These are phyloP conservation scores for Heliconius himera DNA, from an alignment of 1,140 invertebrate genomes.

Conservation along the genomic window DNA sequence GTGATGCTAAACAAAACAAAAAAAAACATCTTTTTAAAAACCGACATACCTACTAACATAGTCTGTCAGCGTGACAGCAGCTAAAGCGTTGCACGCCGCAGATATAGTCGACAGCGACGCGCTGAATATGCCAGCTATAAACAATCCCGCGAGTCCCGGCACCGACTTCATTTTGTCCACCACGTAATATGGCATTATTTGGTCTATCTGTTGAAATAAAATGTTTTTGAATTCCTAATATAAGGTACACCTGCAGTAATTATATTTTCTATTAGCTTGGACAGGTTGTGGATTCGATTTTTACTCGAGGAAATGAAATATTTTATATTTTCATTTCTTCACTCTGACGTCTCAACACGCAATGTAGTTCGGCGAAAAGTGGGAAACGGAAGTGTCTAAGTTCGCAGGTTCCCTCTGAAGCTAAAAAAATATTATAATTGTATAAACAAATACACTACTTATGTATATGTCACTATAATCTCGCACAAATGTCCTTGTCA, in stretches of 20 bases:
- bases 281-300: too few relatives aligned
- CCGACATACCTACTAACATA: slow-evolving; percentile 61
- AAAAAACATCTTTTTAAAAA: not conserved
- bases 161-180: slow-evolving; percentile 86
- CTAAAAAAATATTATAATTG: not conserved
- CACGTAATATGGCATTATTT: slow-evolving; percentile 92
- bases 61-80: slow-evolving; percentile 93
- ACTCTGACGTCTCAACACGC: too few relatives aligned
- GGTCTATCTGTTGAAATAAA: slow-evolving; percentile 79
- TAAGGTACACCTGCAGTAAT: too few relatives aligned
- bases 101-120: slow-evolving; percentile 93
- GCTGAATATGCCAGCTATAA: slow-evolving; percentile 83
- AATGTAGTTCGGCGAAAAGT: too few relatives aligned
- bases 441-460: not conserved
- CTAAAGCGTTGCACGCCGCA: slow-evolving; percentile 91
- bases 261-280: too few relatives aligned
- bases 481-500: slow-evolving; percentile 14
- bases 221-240: not conserved
- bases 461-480: not conserved
- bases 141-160: slow-evolving; percentile 83
- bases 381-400: too few relatives aligned
- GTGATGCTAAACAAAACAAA: too few relatives aligned
- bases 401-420: too few relatives aligned
- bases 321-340: too few relatives aligned
- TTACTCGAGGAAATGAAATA: too few relatives aligned